Evolutionary conservation across 2,888 invertebrate genomes (phyloP).

Genomic region (Chorisops tibialis): DNA sequence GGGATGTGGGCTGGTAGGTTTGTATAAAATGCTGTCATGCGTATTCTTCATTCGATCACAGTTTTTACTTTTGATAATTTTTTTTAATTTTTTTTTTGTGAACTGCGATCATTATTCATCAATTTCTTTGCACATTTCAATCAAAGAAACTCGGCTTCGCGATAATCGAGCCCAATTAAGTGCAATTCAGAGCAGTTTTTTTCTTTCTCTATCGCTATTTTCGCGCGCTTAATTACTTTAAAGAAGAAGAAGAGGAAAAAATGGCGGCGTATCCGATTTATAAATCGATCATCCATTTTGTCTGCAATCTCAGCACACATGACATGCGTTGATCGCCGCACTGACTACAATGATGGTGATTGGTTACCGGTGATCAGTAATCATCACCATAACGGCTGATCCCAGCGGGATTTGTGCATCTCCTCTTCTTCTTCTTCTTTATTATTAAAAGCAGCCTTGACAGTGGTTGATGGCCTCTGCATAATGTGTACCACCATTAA

Average conservation of each 20-base stretch:
- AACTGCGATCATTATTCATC: conserved; percentile 12
- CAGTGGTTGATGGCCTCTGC: conserved; percentile 12
- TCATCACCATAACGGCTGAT: background rate
- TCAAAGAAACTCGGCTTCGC: conserved; percentile 17
- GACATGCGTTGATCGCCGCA: conserved; percentile 17
- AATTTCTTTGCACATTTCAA: conserved; percentile 6
- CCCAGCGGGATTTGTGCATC: too few species aligned
- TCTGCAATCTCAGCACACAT: too few species aligned
- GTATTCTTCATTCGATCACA: too few species aligned
- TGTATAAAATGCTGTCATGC: too few species aligned
- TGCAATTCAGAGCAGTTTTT: conserved; percentile 21
- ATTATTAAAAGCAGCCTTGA: conserved; percentile 5
- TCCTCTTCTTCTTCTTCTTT: too few species aligned
- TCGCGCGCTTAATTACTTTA: background rate
- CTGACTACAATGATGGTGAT: conserved; percentile 9
- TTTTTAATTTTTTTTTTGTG: background rate
- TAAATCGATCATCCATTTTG: too few species aligned
- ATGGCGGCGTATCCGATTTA: background rate
- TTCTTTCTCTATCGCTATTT: background rate
- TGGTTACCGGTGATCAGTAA: background rate
- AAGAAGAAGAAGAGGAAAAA: conserved; percentile 5
- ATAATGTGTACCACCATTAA: background rate
- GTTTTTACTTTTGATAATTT: too few species aligned
- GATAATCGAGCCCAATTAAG: conserved; percentile 24
- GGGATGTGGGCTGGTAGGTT: background rate